Conservation (phyloP, 2,113 vertebrate genomes). For the Spilogale gracilis region DNA sequence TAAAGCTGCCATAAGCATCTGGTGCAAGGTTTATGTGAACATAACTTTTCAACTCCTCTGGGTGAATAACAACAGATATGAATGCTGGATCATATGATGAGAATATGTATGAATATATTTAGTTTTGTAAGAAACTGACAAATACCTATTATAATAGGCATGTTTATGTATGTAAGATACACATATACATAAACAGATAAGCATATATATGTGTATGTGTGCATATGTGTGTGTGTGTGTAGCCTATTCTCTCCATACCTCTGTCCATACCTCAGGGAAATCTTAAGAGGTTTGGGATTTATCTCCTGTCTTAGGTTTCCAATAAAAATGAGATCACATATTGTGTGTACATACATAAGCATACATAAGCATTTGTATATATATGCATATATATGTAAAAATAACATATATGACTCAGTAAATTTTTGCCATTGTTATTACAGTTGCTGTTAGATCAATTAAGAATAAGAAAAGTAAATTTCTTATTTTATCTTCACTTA, state of each 20-base stretch:
- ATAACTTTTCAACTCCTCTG: neutral
- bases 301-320: conserved; percentile 72
- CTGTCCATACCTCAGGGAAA: conserved; percentile 34
- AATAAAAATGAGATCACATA: conserved; percentile 61
- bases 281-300: conserved; percentile 72
- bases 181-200: neutral
- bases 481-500: neutral
- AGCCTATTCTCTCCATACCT: neutral
- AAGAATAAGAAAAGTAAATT: neutral
- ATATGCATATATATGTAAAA: neutral
- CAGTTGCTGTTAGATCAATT: neutral
- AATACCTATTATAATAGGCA: neutral
- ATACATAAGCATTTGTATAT: neutral
- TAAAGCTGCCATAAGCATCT: neutral
- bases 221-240: neutral
- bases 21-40: neutral
- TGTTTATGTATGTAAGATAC: neutral
- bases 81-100: neutral
- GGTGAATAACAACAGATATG: neutral
- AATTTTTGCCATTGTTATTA: neutral
- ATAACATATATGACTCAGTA: neutral
- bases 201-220: neutral
- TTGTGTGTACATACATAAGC: conserved; percentile 20
- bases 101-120: neutral
- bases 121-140: neutral